Evolutionary conservation across 2,113 vertebrate genomes (phyloP), one percentile per base, ranked within the genome.

Genomic region (Mustela nigripes): DNA sequence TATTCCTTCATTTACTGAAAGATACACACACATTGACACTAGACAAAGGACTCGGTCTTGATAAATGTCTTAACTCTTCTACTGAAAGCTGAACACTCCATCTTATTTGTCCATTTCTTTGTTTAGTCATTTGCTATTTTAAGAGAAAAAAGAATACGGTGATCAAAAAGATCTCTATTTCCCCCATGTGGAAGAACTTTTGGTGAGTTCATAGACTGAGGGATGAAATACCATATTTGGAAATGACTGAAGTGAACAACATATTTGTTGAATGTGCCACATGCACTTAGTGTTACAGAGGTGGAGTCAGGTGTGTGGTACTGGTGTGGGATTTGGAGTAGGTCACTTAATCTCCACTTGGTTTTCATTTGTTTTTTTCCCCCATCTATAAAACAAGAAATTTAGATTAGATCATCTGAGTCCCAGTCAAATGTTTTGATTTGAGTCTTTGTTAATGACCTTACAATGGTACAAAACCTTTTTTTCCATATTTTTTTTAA

Each of bases 11-110:
- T 71, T 94, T 48, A 80, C 5, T 50, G 26, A 65, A 95, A 95
- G 69, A 2, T 50, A 53, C 62, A 95, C 60, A 83, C 73, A 24
- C 53, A 76, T 50, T 92, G 21, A 42, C 45, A 94, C 33, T 39
- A 69, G 56, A 73, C 93, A 96, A 94, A 96, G 65, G 48, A 22
- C 18, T 80, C 33, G 76, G 5, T 94, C 39, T 79, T 97, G 36
- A 91, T 60, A 89, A 91, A 83, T 28, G 24, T 63, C 85, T 82
- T 45, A 63, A 95, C 33, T 83, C 62, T 71, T 62, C 81, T 62
- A 42, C 58, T 79, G 33, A 83, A 96, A 48, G 31, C 53, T 62
- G 56, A 95, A 73, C 56, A 16, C 19, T 93, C 73, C 71, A 8
- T 36, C n/a, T 78, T 65, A 56, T 85, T 82, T 74, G 56, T 45